Base-by-base conservation (phyloP, 2,888 invertebrate genomes). In the Chelonus formosanus region DNA sequence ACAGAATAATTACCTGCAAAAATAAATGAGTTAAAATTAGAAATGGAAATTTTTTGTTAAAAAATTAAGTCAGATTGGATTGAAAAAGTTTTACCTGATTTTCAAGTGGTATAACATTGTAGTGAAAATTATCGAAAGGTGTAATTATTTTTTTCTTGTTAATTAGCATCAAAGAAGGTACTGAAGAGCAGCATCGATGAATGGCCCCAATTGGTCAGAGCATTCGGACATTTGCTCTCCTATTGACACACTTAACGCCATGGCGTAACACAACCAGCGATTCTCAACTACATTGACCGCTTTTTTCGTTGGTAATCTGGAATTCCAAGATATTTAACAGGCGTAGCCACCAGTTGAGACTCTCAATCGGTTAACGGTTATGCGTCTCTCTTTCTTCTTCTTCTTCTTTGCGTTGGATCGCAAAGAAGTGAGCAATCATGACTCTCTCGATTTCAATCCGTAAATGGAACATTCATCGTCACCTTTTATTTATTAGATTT, bases 211-310 rank as follows among this genome's bases (percentile, higher is more conserved):
- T 67, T 47, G 47, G 56, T 60, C 59, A 48, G 69, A 70, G 68
- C 72, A 74, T 75, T 78, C 72, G 76, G 71, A 71, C 75, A 74
- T 79, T 80, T 80, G 77, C 74, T 77, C 75, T 79, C 75, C 81
- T 77, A 80, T 81, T 81, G 80, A 80, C 80, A 80, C 75, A 80
- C 80, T 81, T 78, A 72, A 68, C 67, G 70, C 63, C 67, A 65
- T 68, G 69, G 72, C 67, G 69, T 66, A 70, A 76, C 74, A 60
- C 50, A 53, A 63, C 34, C 73, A 73, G 73, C 62, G 73, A 67
- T 68, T 71, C 73, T 71, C 73, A 69, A 47, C 59, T 62, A 31
- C 36, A 47, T 53, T 63, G 62, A 67, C 58, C 56, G 61, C 57
- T 63, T 63, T 64, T 58, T 61, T 63, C 48, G 45, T 50, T 36